These are phyloP conservation scores for Lutjanus campechanus DNA, from an alignment of 2,797 vertebrate genomes.

Conservation along the genomic window DNA sequence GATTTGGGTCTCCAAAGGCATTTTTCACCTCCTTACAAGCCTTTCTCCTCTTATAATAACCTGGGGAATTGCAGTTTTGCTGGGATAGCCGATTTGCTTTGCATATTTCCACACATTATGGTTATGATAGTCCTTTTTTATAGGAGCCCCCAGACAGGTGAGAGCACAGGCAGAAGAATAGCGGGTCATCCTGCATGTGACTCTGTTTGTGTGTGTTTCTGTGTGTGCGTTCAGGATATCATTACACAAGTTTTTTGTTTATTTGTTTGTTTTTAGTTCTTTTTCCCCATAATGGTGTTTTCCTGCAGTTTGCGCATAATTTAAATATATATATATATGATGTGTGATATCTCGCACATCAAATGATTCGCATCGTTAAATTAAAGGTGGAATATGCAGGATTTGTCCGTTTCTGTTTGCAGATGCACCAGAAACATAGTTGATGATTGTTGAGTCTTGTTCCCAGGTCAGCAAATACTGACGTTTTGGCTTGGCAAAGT, in stretches of 20 bases:
- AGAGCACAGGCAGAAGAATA: constrained; percentile 26
- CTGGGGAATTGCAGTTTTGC: constrained; percentile 46
- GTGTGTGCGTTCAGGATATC: not conserved
- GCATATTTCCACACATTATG: constrained; percentile 46
- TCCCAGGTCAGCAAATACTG: no score
- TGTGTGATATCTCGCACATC: not conserved
- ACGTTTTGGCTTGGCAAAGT: no score
- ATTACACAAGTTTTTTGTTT: not conserved
- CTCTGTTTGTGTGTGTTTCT: constrained; percentile 6
- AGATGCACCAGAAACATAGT: no score
- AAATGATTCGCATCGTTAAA: not conserved
- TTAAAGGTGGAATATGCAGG: constrained; percentile 1
- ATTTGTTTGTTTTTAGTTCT: not conserved
- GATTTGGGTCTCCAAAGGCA: constrained; percentile 37
- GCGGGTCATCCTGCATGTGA: constrained; percentile 7
- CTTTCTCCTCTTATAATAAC: constrained; percentile 39
- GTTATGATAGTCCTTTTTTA: constrained; percentile 31
- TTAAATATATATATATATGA: not conserved
- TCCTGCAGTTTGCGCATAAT: not conserved
- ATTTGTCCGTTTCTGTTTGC: no score
- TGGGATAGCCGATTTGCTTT: constrained; percentile 51
- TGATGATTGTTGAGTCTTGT: no score
- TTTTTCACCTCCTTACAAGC: constrained; percentile 31
- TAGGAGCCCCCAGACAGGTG: constrained; percentile 57
- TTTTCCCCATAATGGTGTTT: not conserved